Conservation (phyloP, 2,113 vertebrate species). For the Nothoprocta pentlandii region DNA sequence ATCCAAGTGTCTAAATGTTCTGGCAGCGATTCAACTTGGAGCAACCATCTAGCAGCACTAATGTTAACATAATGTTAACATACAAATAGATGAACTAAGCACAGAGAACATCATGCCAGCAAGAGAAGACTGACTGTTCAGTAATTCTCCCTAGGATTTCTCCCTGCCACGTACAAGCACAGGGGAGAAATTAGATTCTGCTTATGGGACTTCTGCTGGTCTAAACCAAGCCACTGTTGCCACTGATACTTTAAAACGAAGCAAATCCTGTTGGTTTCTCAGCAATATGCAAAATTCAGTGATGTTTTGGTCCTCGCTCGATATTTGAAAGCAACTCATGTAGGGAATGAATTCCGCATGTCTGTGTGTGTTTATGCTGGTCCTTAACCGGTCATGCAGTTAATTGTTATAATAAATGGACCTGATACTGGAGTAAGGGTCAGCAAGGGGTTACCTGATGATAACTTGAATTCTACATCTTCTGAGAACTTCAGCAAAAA, state of each 20-base stretch:
- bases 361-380: not conserved
- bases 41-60: not conserved
- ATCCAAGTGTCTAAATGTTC: not conserved
- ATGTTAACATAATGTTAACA: fast-evolving
- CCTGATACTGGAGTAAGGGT: not conserved
- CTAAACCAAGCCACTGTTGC: not conserved
- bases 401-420: not conserved
- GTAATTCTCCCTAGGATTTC: not conserved
- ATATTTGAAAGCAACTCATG: not conserved
- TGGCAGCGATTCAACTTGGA: not conserved
- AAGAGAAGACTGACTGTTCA: not conserved
- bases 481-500: not conserved
- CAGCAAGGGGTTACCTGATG: not conserved
- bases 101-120: not conserved
- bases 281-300: not conserved
- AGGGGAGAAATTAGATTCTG: not conserved
- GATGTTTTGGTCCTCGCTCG: not conserved
- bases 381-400: not conserved
- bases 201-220: not conserved
- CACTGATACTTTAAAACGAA: not conserved
- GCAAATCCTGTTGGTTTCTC: not conserved
- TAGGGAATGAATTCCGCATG: not conserved
- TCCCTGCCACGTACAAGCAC: not conserved
- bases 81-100: not conserved
- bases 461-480: not conserved